Evolutionary conservation across 92 coral and sea anemone species (phyloP).

Genomic region (Epizoanthus rinbou): DNA sequence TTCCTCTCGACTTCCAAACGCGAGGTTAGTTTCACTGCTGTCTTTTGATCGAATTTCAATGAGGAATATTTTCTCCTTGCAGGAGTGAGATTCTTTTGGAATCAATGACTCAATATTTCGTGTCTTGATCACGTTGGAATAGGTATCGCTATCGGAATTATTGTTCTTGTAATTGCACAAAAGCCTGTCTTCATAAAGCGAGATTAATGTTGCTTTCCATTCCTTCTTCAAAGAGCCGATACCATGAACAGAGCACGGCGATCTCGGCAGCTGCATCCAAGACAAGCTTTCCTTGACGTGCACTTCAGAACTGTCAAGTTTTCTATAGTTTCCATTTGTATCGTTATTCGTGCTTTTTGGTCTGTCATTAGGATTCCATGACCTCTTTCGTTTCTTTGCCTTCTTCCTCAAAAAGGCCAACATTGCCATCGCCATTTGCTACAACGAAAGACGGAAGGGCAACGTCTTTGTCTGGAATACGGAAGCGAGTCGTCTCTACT

Average conservation of each 20-base stretch:
- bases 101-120: constrained; percentile 34
- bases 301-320: constrained; percentile 6
- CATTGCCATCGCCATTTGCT: constrained; percentile 10
- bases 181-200: constrained; percentile 29
- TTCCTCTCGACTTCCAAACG: constrained; percentile 31
- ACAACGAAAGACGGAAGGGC: no score
- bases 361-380: constrained; percentile 21
- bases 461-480: no score
- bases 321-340: constrained; percentile 25
- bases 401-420: constrained; percentile 23
- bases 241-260: background rate
- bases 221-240: background rate
- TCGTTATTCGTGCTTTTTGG: background rate
- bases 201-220: constrained; percentile 13
- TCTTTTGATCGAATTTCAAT: constrained; percentile 38
- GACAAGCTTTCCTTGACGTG: constrained; percentile 31
- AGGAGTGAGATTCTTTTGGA: constrained; percentile 28
- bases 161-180: constrained; percentile 26
- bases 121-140: constrained; percentile 21
- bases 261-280: constrained; percentile 25
- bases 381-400: constrained; percentile 4
- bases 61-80: constrained; percentile 21
- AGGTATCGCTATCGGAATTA: constrained; percentile 4
- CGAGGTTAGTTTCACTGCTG: constrained; percentile 18
- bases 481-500: no score